Evolutionary conservation across 2,888 invertebrate species (phyloP), one percentile per base, ranked within the genome.

Genomic region (Chrysolina oricalcia): DNA sequence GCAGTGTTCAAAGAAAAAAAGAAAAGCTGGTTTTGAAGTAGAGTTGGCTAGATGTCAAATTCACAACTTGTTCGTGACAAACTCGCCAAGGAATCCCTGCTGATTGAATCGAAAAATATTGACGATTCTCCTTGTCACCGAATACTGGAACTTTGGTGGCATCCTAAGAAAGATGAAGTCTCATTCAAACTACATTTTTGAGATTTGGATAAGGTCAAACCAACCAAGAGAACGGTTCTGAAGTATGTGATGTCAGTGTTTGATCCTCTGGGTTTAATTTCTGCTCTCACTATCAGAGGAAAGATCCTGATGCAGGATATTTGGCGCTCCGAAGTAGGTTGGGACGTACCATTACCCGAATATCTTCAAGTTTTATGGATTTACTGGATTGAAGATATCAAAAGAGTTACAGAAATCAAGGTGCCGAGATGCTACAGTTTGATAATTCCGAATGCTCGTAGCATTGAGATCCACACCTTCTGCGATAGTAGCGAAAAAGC

Each of bases 41-140:
- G n/a, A 62, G 62, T 62, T n/a, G n/a, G 27, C 27, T 27, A 27
- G 62, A 62, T 62, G 62, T n/a, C 62, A 13, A 62, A 62, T n/a
- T 62, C 62, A 23, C 15, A 62, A n/a, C 10, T 23, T 62, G 13
- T 62, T n/a, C 62, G 27, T 13, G 62, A 62, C 13, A 35, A 21
- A 56, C n/a, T 68, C n/a, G 19, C 13, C 15, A 19, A 10, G 17
- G 41, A 40, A 43, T 53, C 53, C 19, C 9, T 13, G 19, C 11
- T 53, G 53, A 0, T 11, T 5, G 0, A 53, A 17, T 53, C 17
- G 10, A 64, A 64, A 13, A 21, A 40, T 17, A 66, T 41, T 21
- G 35, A 43, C 10, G 27, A 35, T 19, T 15, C 21, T 53, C n/a
- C 53, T 10, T 50, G n/a, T n/a, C 21, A 46, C 35, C 50, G 35